phyloP scores from a whole-genome alignment of 2,113 vertebrate species.

The Typhlomys cinereus region DNA sequence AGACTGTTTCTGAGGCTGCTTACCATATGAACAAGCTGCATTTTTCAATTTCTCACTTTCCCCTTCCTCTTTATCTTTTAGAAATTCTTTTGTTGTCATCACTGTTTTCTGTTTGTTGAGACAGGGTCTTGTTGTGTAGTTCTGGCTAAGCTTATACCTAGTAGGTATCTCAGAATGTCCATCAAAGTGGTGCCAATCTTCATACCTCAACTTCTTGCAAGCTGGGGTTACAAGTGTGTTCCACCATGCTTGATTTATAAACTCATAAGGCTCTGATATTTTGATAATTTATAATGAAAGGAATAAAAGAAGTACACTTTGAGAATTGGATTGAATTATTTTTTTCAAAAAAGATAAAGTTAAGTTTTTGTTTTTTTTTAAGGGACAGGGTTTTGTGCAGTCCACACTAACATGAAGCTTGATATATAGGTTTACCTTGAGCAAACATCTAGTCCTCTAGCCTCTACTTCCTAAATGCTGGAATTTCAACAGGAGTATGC shows the following conservation, averaged over 20 bases:
- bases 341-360: not conserved
- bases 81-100: not conserved
- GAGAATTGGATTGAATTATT: constrained; percentile 2
- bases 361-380: not conserved
- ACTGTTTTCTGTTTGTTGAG: not conserved
- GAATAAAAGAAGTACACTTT: not conserved
- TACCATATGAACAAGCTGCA: not conserved
- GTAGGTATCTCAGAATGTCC: not conserved
- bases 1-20: not conserved
- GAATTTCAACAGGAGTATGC: no score
- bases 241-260: no score
- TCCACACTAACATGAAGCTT: not conserved
- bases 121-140: not conserved
- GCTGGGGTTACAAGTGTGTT: no score
- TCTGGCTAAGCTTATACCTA: not conserved
- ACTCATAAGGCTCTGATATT: not conserved
- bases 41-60: not conserved
- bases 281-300: not conserved
- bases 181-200: not conserved
- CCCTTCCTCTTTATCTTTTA: not conserved
- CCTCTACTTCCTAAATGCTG: not conserved
- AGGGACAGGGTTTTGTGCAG: not conserved
- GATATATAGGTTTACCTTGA: not conserved
- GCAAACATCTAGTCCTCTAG: not conserved
- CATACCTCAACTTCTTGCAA: not conserved